A percentile compares a stretch with the other conserved stretches of the same genome.
Evolutionary conservation across 2,888 invertebrate genomes (phyloP).

Genomic region (Cosmia pyralina): DNA sequence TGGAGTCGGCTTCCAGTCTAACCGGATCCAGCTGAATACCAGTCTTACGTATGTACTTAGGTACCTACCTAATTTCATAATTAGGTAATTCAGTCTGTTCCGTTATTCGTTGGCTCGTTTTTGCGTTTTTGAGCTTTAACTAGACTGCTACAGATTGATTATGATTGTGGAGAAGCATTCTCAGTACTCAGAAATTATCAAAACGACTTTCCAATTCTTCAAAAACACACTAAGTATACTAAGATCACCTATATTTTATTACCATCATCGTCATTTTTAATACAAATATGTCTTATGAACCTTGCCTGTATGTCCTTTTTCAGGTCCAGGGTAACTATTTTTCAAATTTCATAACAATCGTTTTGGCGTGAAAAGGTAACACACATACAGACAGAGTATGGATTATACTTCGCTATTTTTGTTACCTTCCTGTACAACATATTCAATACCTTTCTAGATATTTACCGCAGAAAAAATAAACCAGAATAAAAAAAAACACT

Average conservation of each 20-base stretch:
- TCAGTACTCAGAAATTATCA: not conserved
- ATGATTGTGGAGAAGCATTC: not conserved
- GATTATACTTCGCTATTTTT: not conserved
- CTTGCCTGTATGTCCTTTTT: too few species aligned
- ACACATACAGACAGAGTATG: too few species aligned
- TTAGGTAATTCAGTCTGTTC: too few species aligned
- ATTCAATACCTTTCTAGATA: not conserved
- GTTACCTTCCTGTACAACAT: not conserved
- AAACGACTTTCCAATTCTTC: not conserved
- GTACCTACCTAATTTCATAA: not conserved
- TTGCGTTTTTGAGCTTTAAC: not conserved
- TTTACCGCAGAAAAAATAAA: not conserved
- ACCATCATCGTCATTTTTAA: too few species aligned
- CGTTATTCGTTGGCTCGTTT: not conserved
- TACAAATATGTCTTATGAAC: too few species aligned
- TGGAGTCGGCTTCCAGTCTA: too few species aligned
- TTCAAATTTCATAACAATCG: too few species aligned
- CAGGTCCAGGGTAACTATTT: too few species aligned
- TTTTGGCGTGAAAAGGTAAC: too few species aligned
- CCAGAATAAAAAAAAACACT: constrained; percentile 21
- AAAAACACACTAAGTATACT: not conserved
- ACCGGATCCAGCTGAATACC: too few species aligned
- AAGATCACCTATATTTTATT: too few species aligned
- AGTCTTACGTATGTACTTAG: too few species aligned
- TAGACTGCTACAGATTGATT: not conserved